Evolutionary conservation across 2,888 invertebrate species (phyloP), one percentile per base, ranked within the genome.

Genomic region (Sinotaia quadrata): DNA sequence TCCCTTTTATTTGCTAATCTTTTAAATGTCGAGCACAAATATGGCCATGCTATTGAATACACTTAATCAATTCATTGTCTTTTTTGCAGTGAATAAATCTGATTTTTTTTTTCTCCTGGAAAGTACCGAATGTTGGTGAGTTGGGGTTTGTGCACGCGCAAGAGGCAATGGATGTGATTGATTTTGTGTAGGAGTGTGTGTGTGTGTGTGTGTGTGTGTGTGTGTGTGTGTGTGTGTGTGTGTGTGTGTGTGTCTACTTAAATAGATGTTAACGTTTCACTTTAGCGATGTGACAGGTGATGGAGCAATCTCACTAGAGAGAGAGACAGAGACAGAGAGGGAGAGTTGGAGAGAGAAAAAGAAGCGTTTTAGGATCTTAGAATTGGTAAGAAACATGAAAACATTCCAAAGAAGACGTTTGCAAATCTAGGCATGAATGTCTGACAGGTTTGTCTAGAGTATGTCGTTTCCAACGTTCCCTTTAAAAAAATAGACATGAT

Each of bases 171-270:
- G 34, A 37, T 24, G 57, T 58, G 57, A 37, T 36, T 37, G 57
- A 37, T 36, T 58, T 36, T 58, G 57, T 58, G 57, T 58, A 27
- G 34, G 57, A 24, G 57, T 58, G 37, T 58, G 57, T 58, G 37
- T 58, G 57, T 36, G 57, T 58, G 57, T 58, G 57, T 58, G 57
- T 58, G 57, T 58, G 34, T 56, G 31, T 58, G 57, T 31, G 3
- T 56, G 36, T 18, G 57, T 57, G 36, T 29, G 57, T 57, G 57
- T 33, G 57, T 57, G 34, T 27, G 57, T 57, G 57, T 27, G 36
- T 36, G 57, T 15, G 57, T 34, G 57, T 36, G 57, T 54, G 54
- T 54, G 54, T 54, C 12, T 27, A 15, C 24, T 18, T 54, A 24
- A 21, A 15, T 54, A 24, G 15, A 24, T 24, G 54, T 54, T 18